Percentiles rank a stretch among this genome's conserved stretches.
Conservation (phyloP, 2,797 vertebrate genomes). For the Distichodus sexfasciatus region DNA sequence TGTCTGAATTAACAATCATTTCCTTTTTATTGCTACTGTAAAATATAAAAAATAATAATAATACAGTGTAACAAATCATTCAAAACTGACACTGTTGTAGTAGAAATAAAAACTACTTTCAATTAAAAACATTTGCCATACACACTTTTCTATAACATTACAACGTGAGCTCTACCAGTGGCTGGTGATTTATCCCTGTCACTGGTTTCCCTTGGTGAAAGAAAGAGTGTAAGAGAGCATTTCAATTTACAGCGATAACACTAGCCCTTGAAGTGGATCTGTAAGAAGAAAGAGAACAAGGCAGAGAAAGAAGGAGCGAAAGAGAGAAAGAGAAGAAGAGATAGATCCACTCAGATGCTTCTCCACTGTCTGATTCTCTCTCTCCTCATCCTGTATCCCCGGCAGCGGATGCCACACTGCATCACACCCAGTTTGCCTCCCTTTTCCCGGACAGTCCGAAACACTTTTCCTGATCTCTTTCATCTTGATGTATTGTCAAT, state of each 20-base stretch:
- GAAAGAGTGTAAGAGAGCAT: background rate
- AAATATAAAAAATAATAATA: background rate
- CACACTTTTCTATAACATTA: background rate
- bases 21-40: no score
- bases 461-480: slow-evolving; percentile 95
- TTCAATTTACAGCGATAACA: background rate
- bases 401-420: slow-evolving; percentile 74
- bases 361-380: slow-evolving; percentile 22
- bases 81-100: no score
- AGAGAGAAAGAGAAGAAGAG: slow-evolving; percentile 28
- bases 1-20: no score
- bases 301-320: background rate
- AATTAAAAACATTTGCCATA: no score
- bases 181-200: slow-evolving; percentile 52
- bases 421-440: slow-evolving; percentile 84
- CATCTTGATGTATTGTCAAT: slow-evolving; percentile 97
- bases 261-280: background rate
- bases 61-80: background rate
- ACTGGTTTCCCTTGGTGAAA: background rate
- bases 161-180: slow-evolving; percentile 39
- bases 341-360: slow-evolving; percentile 9
- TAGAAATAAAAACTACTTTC: no score
- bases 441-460: slow-evolving; percentile 86
- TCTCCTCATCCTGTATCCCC: slow-evolving; percentile 50
- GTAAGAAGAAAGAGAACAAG: slow-evolving; percentile 14